Evolutionary conservation across 2,797 vertebrate species (phyloP), one percentile per base, ranked within the genome.

Genomic region (Sarcophilus harrisii): DNA sequence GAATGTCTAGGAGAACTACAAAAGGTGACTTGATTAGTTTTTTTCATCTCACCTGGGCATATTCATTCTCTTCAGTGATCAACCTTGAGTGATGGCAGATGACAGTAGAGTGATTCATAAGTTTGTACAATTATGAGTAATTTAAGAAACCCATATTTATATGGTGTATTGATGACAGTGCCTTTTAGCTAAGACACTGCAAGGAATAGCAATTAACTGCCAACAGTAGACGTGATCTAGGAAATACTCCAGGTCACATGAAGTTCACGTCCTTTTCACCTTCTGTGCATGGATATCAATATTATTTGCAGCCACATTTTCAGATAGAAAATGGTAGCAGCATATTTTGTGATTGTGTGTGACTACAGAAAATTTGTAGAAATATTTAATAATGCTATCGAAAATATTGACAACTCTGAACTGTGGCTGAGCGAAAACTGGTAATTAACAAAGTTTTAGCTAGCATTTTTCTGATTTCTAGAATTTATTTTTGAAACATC

Each of bases 381-480:
- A 96, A 81, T 94, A 92, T 55, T 95, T 94, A 81, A 81, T 81
- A 45, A 81, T 3, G 73, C 73, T 45, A 38, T 81, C 45, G 73
- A 81, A 81, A 81, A 81, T 24, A 45, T 81, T 8, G 6, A 24
- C 16, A 81, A 1, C 18, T n/a, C 6, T 81, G n/a, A 27, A 45
- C 73, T 27, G 10, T 81, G 45, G n/a, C n/a, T 73, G 21, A 38
- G 66, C n/a, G 45, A 45, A 81, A 21, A 21, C 73, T 81, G 21
- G 8, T 45, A 24, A 38, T 8, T 81, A 45, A 73, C n/a, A 45
- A 45, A n/a, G 38, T 81, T 45, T 81, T 81, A 8, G 81, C 3
- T 81, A 45, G 73, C 4, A 5, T 81, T 81, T 45, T 45, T 81
- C 66, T 73, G n/a, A 24, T 73, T 73, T 73, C 73, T 81, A 81